A percentile compares a stretch with the other conserved stretches of the same genome.
Conservation (phyloP, 2,888 invertebrate species). For the Neelides folsomi region DNA sequence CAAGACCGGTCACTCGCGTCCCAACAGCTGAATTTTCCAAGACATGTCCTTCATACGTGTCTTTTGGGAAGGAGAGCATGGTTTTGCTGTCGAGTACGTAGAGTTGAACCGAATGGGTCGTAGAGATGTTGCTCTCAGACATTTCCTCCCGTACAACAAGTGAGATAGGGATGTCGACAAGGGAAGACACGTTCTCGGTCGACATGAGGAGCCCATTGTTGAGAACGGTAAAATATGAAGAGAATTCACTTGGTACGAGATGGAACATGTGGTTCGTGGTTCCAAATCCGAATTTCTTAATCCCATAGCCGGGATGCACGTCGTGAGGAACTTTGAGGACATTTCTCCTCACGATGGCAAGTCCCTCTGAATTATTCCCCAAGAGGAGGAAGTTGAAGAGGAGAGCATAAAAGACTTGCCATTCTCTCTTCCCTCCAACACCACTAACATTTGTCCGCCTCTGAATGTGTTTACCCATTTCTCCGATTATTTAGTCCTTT, state of each 20-base stretch:
- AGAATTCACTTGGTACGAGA: conserved; percentile 63
- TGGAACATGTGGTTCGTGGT: conserved; percentile 46
- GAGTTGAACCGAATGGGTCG: conserved; percentile 64
- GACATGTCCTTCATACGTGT: conserved; percentile 49
- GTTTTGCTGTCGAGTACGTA: conserved; percentile 69
- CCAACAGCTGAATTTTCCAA: conserved; percentile 62
- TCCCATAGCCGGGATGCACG: conserved; percentile 75
- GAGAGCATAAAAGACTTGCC: not conserved
- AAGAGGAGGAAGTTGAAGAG: not conserved
- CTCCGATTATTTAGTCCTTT: conserved; percentile 1
- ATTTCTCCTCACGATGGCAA: conserved; percentile 31
- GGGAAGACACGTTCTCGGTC: conserved; percentile 65
- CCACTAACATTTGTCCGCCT: conserved; percentile 1
- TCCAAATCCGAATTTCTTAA: conserved; percentile 58
- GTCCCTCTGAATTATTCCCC: conserved; percentile 7
- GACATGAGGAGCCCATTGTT: conserved; percentile 83
- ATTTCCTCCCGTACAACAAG: conserved; percentile 68
- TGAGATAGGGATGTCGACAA: conserved; percentile 67
- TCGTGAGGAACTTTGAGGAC: conserved; percentile 67
- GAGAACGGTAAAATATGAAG: conserved; percentile 72
- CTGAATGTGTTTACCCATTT: conserved; percentile 1
- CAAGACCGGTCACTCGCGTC: conserved; percentile 56
- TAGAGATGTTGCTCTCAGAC: conserved; percentile 52
- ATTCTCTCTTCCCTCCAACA: not conserved
- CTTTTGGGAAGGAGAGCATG: conserved; percentile 62